Evolutionary conservation across 37 sponge, comb jelly and placozoan species (phyloP), one percentile per base, ranked within the genome.

Genomic region (Ephydatia muelleri): DNA sequence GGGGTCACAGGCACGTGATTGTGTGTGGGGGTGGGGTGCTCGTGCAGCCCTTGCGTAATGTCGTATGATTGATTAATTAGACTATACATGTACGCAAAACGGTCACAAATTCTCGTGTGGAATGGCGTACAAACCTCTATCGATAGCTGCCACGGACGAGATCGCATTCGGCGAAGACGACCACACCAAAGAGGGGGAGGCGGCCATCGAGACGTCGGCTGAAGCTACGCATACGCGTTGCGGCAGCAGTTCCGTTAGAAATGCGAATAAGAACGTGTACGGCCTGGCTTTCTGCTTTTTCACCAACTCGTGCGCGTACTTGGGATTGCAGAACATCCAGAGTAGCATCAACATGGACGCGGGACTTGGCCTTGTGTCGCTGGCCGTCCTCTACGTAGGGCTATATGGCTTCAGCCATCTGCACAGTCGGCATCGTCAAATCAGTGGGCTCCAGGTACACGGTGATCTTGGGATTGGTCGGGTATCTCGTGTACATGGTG

Each of bases 241-340:
- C 16, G 57, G 57, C 57, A 57, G 16, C 77, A 34, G 77, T 11
- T 9, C 36, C 39, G 27, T 28, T 14, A 11, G 38, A 3, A 76
- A 8, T 39, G 77, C 77, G 12, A 25, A 76, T 43, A 76, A 76
- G 77, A 76, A 76, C 77, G 35, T 76, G 35, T 76, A 39, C 27
- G 77, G 77, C 22, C 36, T 76, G 38, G 36, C 38, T 13, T 39
- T 38, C 27, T 76, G 39, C 34, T 76, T 36, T 38, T 28, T 38
- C 22, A 13, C 39, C 11, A 28, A 28, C 28, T 76, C 38, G 34
- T 38, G 77, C 23, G 36, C 77, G 22, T 76, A 39, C 38, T 19
- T 76, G 19, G 77, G 77, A 21, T 23, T 85, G 14, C 86, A 82
- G 70, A 49, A 29, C 38, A 81, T 85, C 6, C 86, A 85, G 80